Percentiles rank a stretch among this genome's conserved stretches.
Conservation (phyloP, 2,888 invertebrate genomes). For the Punctoribates punctum region DNA sequence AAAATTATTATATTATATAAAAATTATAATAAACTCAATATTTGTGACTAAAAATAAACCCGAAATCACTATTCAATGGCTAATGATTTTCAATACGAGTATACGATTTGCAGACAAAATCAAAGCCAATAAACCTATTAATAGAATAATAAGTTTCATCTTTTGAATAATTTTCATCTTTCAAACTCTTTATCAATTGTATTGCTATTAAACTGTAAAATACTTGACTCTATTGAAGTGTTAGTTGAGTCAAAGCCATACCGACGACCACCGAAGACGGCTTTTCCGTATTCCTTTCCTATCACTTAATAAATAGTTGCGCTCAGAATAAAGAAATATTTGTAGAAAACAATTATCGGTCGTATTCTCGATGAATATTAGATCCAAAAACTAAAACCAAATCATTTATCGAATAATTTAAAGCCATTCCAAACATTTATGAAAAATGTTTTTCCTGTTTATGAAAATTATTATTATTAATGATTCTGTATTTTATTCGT, state of each 20-base stretch:
- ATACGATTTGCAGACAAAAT: neutral
- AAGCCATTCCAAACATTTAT: too few species aligned
- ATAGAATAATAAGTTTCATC: neutral
- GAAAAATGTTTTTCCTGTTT: too few species aligned
- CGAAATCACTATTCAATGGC: constrained; percentile 2
- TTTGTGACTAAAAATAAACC: neutral
- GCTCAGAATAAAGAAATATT: too few species aligned
- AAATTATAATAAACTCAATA: neutral
- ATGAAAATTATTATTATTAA: too few species aligned
- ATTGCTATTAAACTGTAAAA: constrained; percentile 4
- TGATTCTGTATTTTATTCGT: too few species aligned
- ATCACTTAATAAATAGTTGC: too few species aligned
- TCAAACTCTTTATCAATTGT: neutral
- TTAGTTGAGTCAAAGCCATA: neutral
- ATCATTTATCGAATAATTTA: too few species aligned
- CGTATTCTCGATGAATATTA: too few species aligned
- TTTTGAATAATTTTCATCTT: neutral
- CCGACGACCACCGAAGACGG: constrained; percentile 15
- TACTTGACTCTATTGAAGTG: neutral
- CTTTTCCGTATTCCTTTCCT: neutral
- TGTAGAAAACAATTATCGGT: too few species aligned
- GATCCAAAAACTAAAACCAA: too few species aligned
- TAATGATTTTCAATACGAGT: neutral
- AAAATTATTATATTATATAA: too few species aligned
- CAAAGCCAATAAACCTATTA: neutral